Base-by-base conservation (phyloP, 2,888 invertebrate species). In the Noctua janthe region DNA sequence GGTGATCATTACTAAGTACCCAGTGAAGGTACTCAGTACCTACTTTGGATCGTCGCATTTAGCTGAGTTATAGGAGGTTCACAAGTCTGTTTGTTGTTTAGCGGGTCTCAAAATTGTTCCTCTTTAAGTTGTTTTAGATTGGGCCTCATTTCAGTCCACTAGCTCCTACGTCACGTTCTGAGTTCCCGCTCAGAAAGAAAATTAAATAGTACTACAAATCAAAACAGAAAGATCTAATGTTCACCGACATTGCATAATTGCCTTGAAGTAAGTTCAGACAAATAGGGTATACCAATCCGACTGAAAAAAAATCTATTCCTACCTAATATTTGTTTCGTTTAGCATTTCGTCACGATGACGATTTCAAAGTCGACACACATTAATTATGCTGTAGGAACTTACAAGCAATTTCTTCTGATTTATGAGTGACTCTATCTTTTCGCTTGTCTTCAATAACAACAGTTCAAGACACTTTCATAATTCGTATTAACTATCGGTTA, bases 361-460 rank as follows among this genome's bases (percentile, higher is more conserved):
- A 76, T 66, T 81, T 70, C 85, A 84, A 72, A 72, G 74, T 76
- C 67, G 23, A 51, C 43, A 64, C 75, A 64, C 10, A 71, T 83
- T 67, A 35, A 51, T 10, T 23, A 51, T 64, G 17, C n/a, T 62
- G 15, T 39, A 49, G 43, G 15, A 2, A 51, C 35, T 39, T 70
- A 15, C 15, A 62, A 43, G 17, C 20, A 7, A 15, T 62, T 59
- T 59, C 35, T 73, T 39, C n/a, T 39, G 51, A 79, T 71, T 20
- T 62, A 54, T 13, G 29, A 80, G 56, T 23, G 20, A 80, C 23
- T 54, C 43, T 49, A 49, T 23, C 4, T 67, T 54, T 67, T 66
- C 7, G 20, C 39, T 74, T 49, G 67, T 29, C 49, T 47, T 56
- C 70, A n/a, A 71, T n/a, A 71, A 76, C 51, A 71, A 83, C 39